Percentiles rank a stretch among this genome's conserved stretches.
Evolutionary conservation across 2,888 invertebrate species (phyloP).

Genomic region (Iselma pallidipennis): DNA sequence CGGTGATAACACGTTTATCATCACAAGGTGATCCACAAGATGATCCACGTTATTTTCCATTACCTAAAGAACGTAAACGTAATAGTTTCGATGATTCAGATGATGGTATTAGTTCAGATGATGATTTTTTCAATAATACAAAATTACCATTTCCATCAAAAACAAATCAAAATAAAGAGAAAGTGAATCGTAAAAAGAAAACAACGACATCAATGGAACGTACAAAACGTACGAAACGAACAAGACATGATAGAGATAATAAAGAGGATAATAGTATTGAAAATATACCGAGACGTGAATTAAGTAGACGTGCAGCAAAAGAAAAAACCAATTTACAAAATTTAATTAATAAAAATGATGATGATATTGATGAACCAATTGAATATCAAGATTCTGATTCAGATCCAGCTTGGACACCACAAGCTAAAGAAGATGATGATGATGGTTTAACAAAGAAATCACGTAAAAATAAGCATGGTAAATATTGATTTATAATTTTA

Average conservation of each 20-base stretch:
- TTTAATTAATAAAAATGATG: constrained; percentile 58
- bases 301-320: constrained; percentile 68
- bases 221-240: constrained; percentile 35
- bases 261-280: constrained; percentile 41
- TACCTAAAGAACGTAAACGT: constrained; percentile 73
- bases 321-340: constrained; percentile 64
- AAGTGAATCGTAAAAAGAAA: constrained; percentile 40
- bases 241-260: constrained; percentile 2
- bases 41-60: constrained; percentile 71
- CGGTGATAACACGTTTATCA: constrained; percentile 50
- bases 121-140: constrained; percentile 59
- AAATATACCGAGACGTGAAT: constrained; percentile 63
- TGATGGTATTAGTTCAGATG: constrained; percentile 65
- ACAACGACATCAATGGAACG: constrained; percentile 8
- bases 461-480: constrained; percentile 25
- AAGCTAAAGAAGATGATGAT: constrained; percentile 56
- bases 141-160: constrained; percentile 40
- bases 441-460: constrained; percentile 45
- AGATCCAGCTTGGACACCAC: constrained; percentile 78
- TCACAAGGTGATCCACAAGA: constrained; percentile 62
- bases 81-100: constrained; percentile 68
- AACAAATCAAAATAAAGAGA: constrained; percentile 28
- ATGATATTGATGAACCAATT: constrained; percentile 62
- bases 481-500: not conserved
- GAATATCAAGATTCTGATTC: constrained; percentile 65